Base-by-base conservation (phyloP, 2,888 invertebrate genomes). In the Drosophila multiciliata region DNA sequence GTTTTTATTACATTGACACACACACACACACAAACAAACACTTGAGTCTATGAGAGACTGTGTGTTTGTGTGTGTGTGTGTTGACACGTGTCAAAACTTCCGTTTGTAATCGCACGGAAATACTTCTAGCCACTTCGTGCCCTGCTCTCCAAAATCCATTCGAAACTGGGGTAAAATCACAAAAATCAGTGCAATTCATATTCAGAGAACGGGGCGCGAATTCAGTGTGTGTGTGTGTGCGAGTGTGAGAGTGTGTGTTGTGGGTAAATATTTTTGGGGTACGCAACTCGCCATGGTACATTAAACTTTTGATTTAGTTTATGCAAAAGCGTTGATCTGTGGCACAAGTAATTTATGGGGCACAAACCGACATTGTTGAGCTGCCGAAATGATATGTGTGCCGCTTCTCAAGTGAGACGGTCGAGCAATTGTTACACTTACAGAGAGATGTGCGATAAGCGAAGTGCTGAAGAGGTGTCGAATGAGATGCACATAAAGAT, bases 51-150 rank as follows among this genome's bases (percentile, higher is more conserved):
- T 38, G 26, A 53, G 29, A 53, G 29, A 54, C 50, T 54, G 49
- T 35, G 54, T 52, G 29, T 61, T 66, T 35, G 55, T 55, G 40
- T 64, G 33, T 59, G 66, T 71, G 74, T 82, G 83, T 80, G 90
- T 78, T 89, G 91, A 91, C 91, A 91, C 91, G 91, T 91, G 91
- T 90, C 91, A 87, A 89, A 90, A 91, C 91, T 91, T 92, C 91
- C 91, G 91, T 74, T 89, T 87, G 85, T 77, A 87, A 87, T 88
- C 83, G 90, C 77, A 80, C 89, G 89, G 90, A 87, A 90, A 87
- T 79, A 89, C 89, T 90, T 91, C 75, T 73, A 75, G 81, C 74
- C 82, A 82, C 82, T 80, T 77, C 82, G 83, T 75, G 83, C 80
- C 59, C 70, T 64, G 75, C 73, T 73, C 67, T 77, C 74, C 71